Percentiles rank a stretch among this genome's conserved stretches.
Conservation (phyloP, 2,113 vertebrate genomes). For the Pomatostomus ruficeps region DNA sequence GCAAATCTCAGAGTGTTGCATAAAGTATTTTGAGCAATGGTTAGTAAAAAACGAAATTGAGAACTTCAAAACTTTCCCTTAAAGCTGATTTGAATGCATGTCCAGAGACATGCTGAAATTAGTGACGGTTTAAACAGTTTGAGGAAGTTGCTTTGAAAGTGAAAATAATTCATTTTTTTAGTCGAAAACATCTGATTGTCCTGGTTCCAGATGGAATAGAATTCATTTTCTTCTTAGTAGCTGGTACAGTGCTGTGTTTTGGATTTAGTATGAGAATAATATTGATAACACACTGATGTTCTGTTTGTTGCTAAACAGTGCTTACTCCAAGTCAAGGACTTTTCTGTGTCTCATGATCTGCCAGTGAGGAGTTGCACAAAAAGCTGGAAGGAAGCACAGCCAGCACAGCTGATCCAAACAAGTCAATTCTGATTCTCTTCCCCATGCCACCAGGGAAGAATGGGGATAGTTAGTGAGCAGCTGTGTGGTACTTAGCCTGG, state of each 20-base stretch:
- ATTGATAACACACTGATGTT: not conserved
- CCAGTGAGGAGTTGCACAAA: not conserved
- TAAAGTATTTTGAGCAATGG: not conserved
- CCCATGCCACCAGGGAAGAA: not conserved
- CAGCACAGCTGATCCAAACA: not conserved
- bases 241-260: not conserved
- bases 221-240: not conserved
- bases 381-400: not conserved
- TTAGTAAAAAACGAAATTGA: not conserved
- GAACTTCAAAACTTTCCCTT: not conserved
- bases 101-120: not conserved
- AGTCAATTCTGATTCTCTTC: not conserved
- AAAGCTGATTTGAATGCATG: not conserved
- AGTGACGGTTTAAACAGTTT: not conserved
- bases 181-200: not conserved
- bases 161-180: not conserved
- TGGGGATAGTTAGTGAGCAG: not conserved
- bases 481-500: not conserved
- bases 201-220: not conserved
- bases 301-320: not conserved
- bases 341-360: not conserved
- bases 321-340: not conserved
- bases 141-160: not conserved
- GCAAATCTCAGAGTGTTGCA: not conserved
- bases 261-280: not conserved